Evolutionary conservation across 1,140 invertebrate species (phyloP), one percentile per base, ranked within the genome.

Genomic region (Calycopis cecrops): DNA sequence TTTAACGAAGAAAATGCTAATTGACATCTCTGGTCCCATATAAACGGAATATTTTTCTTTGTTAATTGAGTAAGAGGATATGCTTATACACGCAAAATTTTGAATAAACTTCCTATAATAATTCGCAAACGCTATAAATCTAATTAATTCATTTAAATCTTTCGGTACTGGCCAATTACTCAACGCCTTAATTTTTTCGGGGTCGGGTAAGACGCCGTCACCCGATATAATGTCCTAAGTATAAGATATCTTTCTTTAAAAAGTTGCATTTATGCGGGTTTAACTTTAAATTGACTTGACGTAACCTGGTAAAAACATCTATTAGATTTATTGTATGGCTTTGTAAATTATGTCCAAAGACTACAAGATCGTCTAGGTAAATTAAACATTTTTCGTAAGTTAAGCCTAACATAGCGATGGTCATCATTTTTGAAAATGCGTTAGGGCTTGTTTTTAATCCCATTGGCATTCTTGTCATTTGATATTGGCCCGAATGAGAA

Each of bases 211-310:
- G 14, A 55, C n/a, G 9, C n/a, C 52, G 3, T 47, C 11, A 16
- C 11, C 16, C 42, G 53, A 55, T 10, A 37, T 37, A 11, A 55
- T 55, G 53, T 16, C 53, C 53, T 35, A 48, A 48, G 35, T 48
- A 55, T 11, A 47, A 21, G 9, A 48, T 9, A 21, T 55, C n/a
- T 35, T 55, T 48, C 34, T 48, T 35, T 18, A 55, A 47, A 48
- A 55, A 55, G 10, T 37, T 11, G 16, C 28, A 48, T 55, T 38
- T 38, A n/a, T n/a, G 9, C 4, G 37, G 37, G n/a, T 38, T 38
- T 4, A 38, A 12, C n/a, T 38, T 38, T 38, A 38, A 38, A n/a
- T 38, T 38, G 1, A 38, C 37, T 38, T 38, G 10, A 11, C 37
- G 37, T 40, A 55, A 14, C 35, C 28, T 35, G n/a, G 16, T 16